Evolutionary conservation across 2,113 vertebrate genomes (phyloP).

Genomic region (Gallinago undulata): DNA sequence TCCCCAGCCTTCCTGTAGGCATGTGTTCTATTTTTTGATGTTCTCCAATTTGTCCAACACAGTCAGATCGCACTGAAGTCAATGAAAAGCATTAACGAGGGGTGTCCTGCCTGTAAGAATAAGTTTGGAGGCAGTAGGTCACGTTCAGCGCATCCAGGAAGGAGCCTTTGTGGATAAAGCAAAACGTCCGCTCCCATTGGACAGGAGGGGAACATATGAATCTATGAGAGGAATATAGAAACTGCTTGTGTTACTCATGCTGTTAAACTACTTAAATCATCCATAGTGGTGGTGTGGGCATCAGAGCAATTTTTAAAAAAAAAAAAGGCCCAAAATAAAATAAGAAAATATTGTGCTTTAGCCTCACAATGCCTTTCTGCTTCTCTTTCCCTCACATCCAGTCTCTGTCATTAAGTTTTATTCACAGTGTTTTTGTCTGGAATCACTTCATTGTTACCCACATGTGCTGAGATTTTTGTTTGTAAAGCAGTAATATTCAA

Average conservation of each 20-base stretch:
- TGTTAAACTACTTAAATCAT: neutral
- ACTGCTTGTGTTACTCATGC: neutral
- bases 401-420: neutral
- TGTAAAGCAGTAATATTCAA: neutral
- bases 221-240: neutral
- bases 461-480: neutral
- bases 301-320: neutral
- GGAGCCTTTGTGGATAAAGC: neutral
- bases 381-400: neutral
- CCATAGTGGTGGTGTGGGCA: neutral
- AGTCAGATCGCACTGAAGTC: neutral
- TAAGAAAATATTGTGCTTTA: neutral
- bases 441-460: neutral
- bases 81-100: neutral
- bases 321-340: neutral
- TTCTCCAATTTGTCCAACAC: neutral
- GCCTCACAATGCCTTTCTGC: neutral
- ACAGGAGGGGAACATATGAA: neutral
- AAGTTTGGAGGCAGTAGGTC: neutral
- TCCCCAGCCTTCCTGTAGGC: too few relatives aligned
- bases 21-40: neutral
- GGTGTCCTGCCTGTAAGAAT: neutral
- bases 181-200: neutral
- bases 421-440: neutral
- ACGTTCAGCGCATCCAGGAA: neutral